Evolutionary conservation across 2,888 invertebrate species (phyloP), one percentile per base, ranked within the genome.

Genomic region (Formica aserva): DNA sequence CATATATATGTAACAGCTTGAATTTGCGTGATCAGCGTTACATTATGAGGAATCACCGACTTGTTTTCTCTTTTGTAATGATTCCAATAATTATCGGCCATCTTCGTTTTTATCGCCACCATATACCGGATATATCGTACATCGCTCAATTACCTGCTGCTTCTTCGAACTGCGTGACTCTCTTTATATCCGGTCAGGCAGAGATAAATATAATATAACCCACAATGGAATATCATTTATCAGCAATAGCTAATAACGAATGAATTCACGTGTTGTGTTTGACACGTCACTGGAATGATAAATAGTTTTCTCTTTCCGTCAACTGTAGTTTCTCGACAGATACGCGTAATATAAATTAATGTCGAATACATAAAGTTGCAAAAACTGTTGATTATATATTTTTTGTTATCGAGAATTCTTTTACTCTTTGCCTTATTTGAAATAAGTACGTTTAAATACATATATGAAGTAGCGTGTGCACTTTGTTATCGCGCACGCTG

Each of bases 151-250:
- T 15, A 41, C 29, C 3, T 22, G 62, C 8, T 41, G 32, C 15
- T 32, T 65, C 8, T 15, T 38, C 52, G 45, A 63, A 32, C 32
- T 75, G 63, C 45, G 45, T 45, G 41, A 63, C 22, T 65, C 9
- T 22, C 1, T 22, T 22, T 13, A 60, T 13, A 52, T 57, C 65
- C 22, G 29, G 62, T 62, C n/a, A 38, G 9, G 15, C n/a, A 15
- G 15, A 3, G n/a, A 4, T 32, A 22, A 41, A 45, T 62, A 62
- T 6, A 62, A 45, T 29, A n/a, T 72, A 62, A 75, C 41, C 13
- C 8, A 15, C 13, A 15, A 62, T 75, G 22, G 22, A 32, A 65
- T 32, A 32, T 11, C 18, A 65, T 75, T 75, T 75, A 75, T 65
- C 41, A n/a, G 29, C 13, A 13, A 32, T 52, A 22, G 5, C 29